Evolutionary conservation across 2,797 vertebrate genomes (phyloP).

Genomic region (Danio tinwini): DNA sequence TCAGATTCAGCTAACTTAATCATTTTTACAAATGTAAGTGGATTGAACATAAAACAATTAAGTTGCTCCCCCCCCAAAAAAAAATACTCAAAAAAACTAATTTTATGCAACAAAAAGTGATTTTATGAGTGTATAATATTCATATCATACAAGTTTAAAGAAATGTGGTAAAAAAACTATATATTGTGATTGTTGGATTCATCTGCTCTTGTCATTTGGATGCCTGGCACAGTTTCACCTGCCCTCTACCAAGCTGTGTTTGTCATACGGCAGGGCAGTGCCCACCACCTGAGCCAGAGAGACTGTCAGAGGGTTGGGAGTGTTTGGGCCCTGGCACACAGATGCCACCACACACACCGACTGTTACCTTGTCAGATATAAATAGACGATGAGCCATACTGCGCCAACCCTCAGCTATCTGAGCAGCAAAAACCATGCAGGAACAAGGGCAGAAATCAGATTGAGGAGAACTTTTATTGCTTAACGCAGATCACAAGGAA

Average conservation of each 20-base stretch:
- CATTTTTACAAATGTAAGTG: too few species aligned
- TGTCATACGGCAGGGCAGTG: conserved; percentile 61
- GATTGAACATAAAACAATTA: too few species aligned
- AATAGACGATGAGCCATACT: conserved; percentile 74
- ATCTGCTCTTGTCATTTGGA: conserved; percentile 65
- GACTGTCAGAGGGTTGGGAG: conserved; percentile 55
- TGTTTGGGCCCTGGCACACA: conserved; percentile 66
- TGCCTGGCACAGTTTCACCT: conserved; percentile 71
- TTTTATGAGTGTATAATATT: too few species aligned
- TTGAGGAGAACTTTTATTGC: conserved; percentile 69
- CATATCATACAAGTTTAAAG: not conserved
- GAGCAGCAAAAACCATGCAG: conserved; percentile 51
- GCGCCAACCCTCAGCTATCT: conserved; percentile 74
- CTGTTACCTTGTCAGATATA: conserved; percentile 75
- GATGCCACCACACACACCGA: conserved; percentile 76
- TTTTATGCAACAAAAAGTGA: too few species aligned
- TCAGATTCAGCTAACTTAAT: too few species aligned
- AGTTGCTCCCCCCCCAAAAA: too few species aligned
- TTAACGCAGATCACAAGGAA: conserved; percentile 11
- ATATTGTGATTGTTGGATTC: conserved; percentile 40
- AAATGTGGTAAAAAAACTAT: not conserved
- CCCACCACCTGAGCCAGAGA: conserved; percentile 66
- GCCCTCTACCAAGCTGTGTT: conserved; percentile 70
- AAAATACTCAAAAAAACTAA: too few species aligned
- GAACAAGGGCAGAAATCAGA: conserved; percentile 67